Evolutionary conservation across 2,888 invertebrate species (phyloP), one percentile per base, ranked within the genome.

Genomic region (Tolmerus cingulatus): DNA sequence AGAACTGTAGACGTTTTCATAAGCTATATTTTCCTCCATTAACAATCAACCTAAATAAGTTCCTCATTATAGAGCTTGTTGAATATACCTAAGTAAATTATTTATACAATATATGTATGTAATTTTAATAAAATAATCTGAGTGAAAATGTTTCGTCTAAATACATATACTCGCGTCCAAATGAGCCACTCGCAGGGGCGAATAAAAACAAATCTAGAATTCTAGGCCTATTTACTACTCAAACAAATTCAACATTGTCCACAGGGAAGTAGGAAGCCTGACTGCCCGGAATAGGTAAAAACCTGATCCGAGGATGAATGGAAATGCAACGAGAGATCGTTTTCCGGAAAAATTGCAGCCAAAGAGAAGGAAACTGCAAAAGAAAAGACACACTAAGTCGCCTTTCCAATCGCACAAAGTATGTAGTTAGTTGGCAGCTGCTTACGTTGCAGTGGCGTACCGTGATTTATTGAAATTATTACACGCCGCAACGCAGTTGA

Each of bases 381-480:
- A 23, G 12, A 66, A 66, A 66, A 66, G 8, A 66, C 27, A 12
- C 27, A 19, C 8, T 23, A 66, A 66, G 66, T 23, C 66, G 12
- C 19, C 66, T 66, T 66, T 66, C 66, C 12, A 66, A 16, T 16
- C 51, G n/a, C 19, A n/a, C 7, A n/a, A 7, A 16, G 51, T 51
- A n/a, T n/a, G n/a, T n/a, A n/a, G n/a, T n/a, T n/a, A 5, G 51
- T n/a, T 51, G 34, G 16, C 37, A 76, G 43, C 51, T 46, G 79
- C 46, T 66, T n/a, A 66, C 66, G 27, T 66, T 27, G 8, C 27
- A 27, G 23, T 66, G 66, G 12, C 12, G 66, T 66, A 23, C 23
- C 23, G 79, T 79, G 79, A 79, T 79, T 79, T 79, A 79, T 51
- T 79, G 23, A 79, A 51, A 43, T 78, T 66, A 66, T 66, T 19